Evolutionary conservation across 2,113 vertebrate species (phyloP).

Genomic region (Petaurus breviceps): DNA sequence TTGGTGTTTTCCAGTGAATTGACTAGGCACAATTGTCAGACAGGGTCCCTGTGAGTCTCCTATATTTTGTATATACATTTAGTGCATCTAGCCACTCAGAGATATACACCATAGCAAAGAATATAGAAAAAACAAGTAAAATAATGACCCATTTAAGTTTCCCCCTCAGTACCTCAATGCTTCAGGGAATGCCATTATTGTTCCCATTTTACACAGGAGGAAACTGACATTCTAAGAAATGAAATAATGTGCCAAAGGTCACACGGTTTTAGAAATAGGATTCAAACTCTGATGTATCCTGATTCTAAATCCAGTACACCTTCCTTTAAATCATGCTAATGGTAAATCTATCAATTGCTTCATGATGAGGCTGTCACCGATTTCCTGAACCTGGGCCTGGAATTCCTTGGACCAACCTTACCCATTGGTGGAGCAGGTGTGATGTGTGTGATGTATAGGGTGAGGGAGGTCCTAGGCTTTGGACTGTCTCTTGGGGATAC

Average conservation of each 20-base stretch:
- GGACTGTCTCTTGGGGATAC: neutral
- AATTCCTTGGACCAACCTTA: neutral
- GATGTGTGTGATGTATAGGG: neutral
- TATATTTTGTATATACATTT: neutral
- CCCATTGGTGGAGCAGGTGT: neutral
- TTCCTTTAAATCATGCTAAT: neutral
- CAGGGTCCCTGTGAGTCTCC: neutral
- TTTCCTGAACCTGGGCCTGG: neutral
- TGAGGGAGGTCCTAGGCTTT: neutral
- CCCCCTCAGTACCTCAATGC: neutral
- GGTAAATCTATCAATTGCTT: neutral
- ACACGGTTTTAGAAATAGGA: neutral
- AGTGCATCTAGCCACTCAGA: neutral
- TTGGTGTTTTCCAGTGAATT: neutral
- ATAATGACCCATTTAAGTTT: neutral
- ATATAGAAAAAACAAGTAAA: neutral
- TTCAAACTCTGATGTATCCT: neutral
- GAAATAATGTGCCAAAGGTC: neutral
- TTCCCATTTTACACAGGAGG: neutral
- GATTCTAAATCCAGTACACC: neutral
- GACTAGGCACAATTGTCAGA: neutral
- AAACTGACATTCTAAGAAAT: neutral
- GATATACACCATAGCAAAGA: neutral
- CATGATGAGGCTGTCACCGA: neutral
- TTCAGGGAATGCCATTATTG: neutral